Evolutionary conservation across 2,797 vertebrate genomes (phyloP).

Genomic region (Anguilla marmorata): DNA sequence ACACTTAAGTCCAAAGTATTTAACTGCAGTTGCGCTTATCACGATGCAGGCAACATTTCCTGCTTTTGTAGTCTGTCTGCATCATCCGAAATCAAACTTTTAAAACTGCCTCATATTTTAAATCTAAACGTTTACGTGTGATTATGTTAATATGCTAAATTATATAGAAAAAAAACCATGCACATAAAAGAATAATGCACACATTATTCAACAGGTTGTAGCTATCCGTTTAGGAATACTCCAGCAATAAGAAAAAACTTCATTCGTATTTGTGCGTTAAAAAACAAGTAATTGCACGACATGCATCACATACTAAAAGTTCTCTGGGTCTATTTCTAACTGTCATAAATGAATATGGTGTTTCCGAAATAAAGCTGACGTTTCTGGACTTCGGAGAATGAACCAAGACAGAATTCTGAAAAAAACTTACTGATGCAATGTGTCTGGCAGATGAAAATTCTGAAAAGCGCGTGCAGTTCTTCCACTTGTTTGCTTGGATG

Average conservation of each 20-base stretch:
- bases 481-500: not conserved
- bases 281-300: not conserved
- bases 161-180: not conserved
- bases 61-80: not conserved
- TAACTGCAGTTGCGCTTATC: not conserved
- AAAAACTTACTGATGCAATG: conserved; percentile 26
- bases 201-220: too few species aligned
- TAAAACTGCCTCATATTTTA: not conserved
- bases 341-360: not conserved
- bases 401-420: not conserved
- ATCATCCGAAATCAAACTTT: not conserved
- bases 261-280: not conserved
- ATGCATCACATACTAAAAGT: not conserved
- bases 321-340: not conserved
- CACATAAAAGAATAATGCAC: not conserved
- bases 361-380: not conserved
- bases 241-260: not conserved
- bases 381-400: not conserved
- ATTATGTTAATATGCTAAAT: not conserved
- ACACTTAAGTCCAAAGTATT: not conserved
- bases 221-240: not conserved
- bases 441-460: not conserved
- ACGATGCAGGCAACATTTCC: not conserved
- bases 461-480: not conserved
- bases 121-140: not conserved